These are phyloP conservation scores for Mus spretus DNA, from an alignment of 2,797 vertebrate species.

Conservation along the genomic window DNA sequence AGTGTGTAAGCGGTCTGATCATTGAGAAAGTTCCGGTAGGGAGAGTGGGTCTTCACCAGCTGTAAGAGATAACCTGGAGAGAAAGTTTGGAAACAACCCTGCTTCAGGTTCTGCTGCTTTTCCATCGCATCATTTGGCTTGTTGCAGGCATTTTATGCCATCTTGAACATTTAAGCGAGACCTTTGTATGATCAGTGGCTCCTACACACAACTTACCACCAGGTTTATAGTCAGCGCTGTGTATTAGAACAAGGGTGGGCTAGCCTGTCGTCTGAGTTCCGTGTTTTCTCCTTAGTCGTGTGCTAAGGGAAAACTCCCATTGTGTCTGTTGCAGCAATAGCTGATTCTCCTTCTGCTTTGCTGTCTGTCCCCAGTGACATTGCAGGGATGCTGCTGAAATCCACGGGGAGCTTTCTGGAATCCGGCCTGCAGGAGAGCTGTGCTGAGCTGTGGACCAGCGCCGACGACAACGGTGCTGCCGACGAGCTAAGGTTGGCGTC, in stretches of 20 bases:
- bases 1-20: neutral
- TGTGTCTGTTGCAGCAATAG: neutral
- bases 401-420: slow-evolving; percentile 97
- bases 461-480: slow-evolving; percentile 95
- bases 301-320: neutral
- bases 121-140: neutral
- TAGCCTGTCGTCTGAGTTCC: neutral
- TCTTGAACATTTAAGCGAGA: neutral
- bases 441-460: slow-evolving; percentile 96
- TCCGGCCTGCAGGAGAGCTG: slow-evolving; percentile 95
- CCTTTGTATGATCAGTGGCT: neutral
- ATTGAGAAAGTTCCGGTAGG: neutral
- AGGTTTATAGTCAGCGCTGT: neutral
- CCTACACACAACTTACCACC: neutral
- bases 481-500: slow-evolving; percentile 96
- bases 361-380: slow-evolving; percentile 92
- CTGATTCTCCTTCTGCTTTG: slow-evolving; percentile 53
- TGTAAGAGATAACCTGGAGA: neutral
- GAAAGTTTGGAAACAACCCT: neutral
- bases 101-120: slow-evolving; percentile 35
- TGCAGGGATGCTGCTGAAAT: slow-evolving; percentile 98
- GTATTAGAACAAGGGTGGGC: neutral
- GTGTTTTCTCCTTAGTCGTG: neutral
- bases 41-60: neutral
- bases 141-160: neutral